Evolutionary conservation across 92 coral and sea anemone genomes (phyloP), one percentile per base, ranked within the genome.

Genomic region (Pocillopora grandis): DNA sequence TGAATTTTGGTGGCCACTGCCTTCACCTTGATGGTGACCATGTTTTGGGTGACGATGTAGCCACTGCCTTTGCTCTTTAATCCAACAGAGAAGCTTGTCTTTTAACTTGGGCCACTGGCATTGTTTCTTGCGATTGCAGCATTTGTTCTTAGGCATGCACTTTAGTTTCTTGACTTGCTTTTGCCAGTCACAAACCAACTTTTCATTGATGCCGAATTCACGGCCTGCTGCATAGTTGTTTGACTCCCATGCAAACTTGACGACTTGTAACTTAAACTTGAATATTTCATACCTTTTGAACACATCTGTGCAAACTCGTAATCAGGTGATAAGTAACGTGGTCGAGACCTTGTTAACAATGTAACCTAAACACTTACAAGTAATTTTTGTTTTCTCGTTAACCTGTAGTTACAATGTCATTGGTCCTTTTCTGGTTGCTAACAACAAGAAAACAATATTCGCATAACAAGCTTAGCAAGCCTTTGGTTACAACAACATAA

Each of bases 221-320:
- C 33, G 33, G 62, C 77, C 31, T 48, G 77, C 77, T 2, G 77
- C 77, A 20, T 61, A 73, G 61, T 73, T 73, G 80, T 76, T 76
- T 33, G 80, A 62, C 33, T 76, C 58, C 58, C 16, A 15, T 15
- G 70, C 19, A 7, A 76, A 62, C 80, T 76, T 61, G 60, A 61
- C 48, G 33, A 77, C 81, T 37, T 62, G 62, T 3, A 77, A 9
- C 69, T 77, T 77, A 63, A 77, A 77, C 71, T 27, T 52, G 69
- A 35, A 62, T 62, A 76, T 33, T 76, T 76, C 69, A 76, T 76
- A 33, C 70, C 17, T 76, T 76, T 76, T 36, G 80, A 61, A 33
- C 69, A 62, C 71, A 76, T 76, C 56, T 62, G 59, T 10, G 18
- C 23, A 71, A 70, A 70, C 75, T 70, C 11, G 60, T 48, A 9